Evolutionary conservation across 1,140 invertebrate genomes (phyloP).

Genomic region (Aricia agestis): DNA sequence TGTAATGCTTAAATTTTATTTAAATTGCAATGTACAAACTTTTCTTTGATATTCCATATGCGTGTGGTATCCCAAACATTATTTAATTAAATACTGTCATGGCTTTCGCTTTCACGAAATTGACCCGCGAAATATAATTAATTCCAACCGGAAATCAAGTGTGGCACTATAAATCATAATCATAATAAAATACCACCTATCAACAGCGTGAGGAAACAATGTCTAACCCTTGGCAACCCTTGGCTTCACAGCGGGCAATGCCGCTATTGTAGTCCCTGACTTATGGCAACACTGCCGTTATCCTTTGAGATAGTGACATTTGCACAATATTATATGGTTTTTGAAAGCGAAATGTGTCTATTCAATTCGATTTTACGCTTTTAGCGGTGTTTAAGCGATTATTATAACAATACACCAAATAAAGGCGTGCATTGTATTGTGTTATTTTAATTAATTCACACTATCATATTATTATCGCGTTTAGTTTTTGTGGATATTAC

Average conservation of each 20-base stretch:
- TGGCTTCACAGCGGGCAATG: constrained; percentile 41
- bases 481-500: neutral
- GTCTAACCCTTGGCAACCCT: constrained; percentile 37
- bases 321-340: constrained; percentile 4
- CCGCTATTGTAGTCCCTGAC: constrained; percentile 9
- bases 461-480: neutral
- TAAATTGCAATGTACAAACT: too few species aligned
- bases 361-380: constrained; percentile 23
- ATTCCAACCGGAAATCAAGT: constrained; percentile 19
- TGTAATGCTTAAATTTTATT: too few species aligned
- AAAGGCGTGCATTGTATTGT: constrained; percentile 17
- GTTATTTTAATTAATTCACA: constrained; percentile 1
- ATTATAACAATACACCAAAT: constrained; percentile 21
- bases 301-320: constrained; percentile 13
- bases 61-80: too few species aligned
- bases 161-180: constrained; percentile 32
- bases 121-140: constrained; percentile 34
- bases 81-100: too few species aligned
- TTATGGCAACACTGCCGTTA: constrained; percentile 10
- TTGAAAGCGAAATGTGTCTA: constrained; percentile 7
- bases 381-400: constrained; percentile 19
- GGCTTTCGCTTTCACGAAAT: neutral
- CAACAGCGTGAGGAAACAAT: constrained; percentile 43
- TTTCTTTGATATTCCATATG: too few species aligned
- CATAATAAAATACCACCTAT: constrained; percentile 41